phyloP scores from a whole-genome alignment of 2,113 vertebrate species.

The Elaphurus davidianus region DNA sequence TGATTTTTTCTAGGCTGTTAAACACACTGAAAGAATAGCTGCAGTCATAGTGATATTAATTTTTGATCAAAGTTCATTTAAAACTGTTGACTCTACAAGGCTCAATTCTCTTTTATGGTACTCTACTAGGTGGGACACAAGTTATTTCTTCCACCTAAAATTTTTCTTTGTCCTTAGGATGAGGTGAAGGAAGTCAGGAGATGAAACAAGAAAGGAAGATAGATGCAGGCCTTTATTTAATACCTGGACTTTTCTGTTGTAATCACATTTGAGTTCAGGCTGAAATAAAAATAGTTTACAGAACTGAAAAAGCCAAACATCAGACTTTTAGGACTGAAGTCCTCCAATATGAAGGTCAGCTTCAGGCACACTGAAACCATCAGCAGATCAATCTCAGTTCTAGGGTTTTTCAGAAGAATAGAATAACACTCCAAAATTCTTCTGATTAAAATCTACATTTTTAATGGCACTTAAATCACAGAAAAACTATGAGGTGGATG shows the following conservation, averaged over 20 bases:
- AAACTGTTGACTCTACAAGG: background rate
- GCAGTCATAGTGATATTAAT: background rate
- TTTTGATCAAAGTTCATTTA: slow-evolving; percentile 18
- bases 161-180: background rate
- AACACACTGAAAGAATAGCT: background rate
- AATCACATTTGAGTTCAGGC: background rate
- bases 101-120: background rate
- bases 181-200: background rate
- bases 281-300: background rate
- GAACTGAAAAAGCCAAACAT: background rate
- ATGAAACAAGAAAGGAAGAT: background rate
- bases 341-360: background rate
- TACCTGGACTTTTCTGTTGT: background rate
- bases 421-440: background rate
- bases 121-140: background rate
- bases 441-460: background rate
- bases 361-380: background rate
- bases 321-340: background rate
- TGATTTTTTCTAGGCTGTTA: background rate
- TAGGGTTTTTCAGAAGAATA: background rate
- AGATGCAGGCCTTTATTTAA: background rate
- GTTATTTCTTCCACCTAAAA: background rate
- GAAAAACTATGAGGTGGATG: background rate
- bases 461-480: background rate
- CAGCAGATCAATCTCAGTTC: background rate